Conservation (phyloP, 2,888 invertebrate genomes). For the Drosophila paracracens region DNA sequence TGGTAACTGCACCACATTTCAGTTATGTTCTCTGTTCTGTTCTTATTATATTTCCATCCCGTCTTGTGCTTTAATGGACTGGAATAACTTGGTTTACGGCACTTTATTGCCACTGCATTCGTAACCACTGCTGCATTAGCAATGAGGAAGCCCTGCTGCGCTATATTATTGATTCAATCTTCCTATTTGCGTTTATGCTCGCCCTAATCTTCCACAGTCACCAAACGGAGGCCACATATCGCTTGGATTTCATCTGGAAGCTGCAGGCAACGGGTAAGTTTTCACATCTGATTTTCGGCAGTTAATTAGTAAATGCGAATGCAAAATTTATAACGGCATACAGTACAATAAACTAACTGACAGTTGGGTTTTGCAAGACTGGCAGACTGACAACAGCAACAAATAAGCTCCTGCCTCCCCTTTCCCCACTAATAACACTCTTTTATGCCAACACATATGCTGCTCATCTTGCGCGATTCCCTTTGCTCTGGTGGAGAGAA, state of each 20-base stretch:
- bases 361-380: background rate
- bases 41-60: constrained; percentile 13
- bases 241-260: constrained; percentile 98
- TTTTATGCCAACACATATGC: constrained; percentile 28
- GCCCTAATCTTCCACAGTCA: constrained; percentile 96
- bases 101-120: constrained; percentile 19
- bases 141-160: constrained; percentile 83
- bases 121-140: constrained; percentile 56
- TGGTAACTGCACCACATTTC: constrained; percentile 9
- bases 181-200: constrained; percentile 91
- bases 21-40: constrained; percentile 8
- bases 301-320: constrained; percentile 43
- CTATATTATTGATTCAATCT: constrained; percentile 87
- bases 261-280: constrained; percentile 93
- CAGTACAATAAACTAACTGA: constrained; percentile 3
- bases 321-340: constrained; percentile 16
- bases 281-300: background rate
- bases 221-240: constrained; percentile 97
- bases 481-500: constrained; percentile 43
- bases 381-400: constrained; percentile 6
- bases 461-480: constrained; percentile 55
- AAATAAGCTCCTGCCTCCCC: background rate
- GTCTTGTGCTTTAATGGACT: constrained; percentile 63
- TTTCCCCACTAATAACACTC: constrained; percentile 1
- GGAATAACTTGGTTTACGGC: constrained; percentile 65